These are phyloP conservation scores for Eulacestoma nigropectus DNA, from an alignment of 2,113 vertebrate species.

Conservation along the genomic window DNA sequence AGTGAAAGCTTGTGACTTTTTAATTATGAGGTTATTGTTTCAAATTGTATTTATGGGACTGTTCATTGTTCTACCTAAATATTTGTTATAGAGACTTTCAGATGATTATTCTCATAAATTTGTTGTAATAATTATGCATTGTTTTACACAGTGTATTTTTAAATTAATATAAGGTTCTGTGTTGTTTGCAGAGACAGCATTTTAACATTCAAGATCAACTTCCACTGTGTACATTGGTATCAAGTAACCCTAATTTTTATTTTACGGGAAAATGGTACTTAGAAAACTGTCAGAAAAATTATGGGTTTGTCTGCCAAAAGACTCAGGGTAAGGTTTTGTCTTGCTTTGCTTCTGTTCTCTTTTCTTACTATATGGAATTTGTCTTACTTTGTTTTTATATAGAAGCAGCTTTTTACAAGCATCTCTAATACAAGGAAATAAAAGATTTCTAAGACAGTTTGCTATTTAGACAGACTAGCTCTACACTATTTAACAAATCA, in stretches of 20 bases:
- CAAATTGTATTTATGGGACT: not conserved
- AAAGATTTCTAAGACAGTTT: not conserved
- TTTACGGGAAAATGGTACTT: slow-evolving; percentile 93
- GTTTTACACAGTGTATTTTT: not conserved
- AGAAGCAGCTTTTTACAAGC: not conserved
- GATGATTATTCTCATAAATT: not conserved
- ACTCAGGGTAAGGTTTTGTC: slow-evolving; percentile 76
- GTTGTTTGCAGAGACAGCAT: slow-evolving; percentile 61
- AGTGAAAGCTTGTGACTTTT: not conserved
- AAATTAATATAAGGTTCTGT: not conserved
- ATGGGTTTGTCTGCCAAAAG: slow-evolving; percentile 93
- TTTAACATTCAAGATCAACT: slow-evolving; percentile 59
- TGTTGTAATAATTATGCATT: not conserved
- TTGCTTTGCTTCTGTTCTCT: not conserved
- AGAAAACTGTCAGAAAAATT: slow-evolving; percentile 80
- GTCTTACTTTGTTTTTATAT: not conserved
- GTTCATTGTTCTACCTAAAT: not conserved
- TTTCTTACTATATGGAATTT: not conserved
- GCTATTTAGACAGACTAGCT: not conserved
- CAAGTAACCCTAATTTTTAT: slow-evolving; percentile 86
- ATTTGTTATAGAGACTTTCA: not conserved
- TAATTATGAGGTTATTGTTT: not conserved
- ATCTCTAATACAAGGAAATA: not conserved
- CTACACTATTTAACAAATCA: not conserved
- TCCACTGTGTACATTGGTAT: slow-evolving; percentile 81